Evolutionary conservation across 2,113 vertebrate species (phyloP), one percentile per base, ranked within the genome.

Genomic region (Syngnathus typhle): DNA sequence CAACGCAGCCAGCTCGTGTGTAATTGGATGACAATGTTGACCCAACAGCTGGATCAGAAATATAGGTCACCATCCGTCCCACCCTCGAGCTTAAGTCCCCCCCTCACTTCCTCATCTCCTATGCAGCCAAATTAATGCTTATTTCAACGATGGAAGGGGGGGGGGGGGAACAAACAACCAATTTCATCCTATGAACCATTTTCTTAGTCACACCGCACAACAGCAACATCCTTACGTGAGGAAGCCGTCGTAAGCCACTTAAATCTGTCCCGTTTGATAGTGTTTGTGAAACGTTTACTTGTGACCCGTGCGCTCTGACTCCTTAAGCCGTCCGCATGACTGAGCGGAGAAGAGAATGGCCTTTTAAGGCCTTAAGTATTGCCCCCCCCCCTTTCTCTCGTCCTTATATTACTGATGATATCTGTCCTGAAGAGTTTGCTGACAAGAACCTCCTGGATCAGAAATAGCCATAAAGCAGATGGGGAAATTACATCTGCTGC

Each of bases 361-460:
- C 86, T 90, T 90, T 89, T 87, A 90, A 88, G 88, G 88, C 81
- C 82, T 69, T 83, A 82, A 88, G 89, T 86, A 88, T 87, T 82
- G 88, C 88, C 82, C 80, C 87, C 80, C 86, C 55, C 85, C 83
- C 41, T 43, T 89, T 32, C 27, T 32, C 27, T 32, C 27, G 27
- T 32, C 85, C 85, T 90, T 90, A 87, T 90, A 91, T 89, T 90
- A 90, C 91, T 89, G 88, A 91, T 90, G 86, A 86, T 91, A 92
- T 90, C 90, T 90, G 84, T 82, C 76, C 87, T 74, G 83, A 84
- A 81, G 89, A 88, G 89, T 90, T 89, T 84, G 80, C 86, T 88
- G 89, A 91, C 91, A 89, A 88, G 87, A 88, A 85, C 81, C 85
- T 27, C 76, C 66, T 86, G 89, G 89, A 91, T 91, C 89, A 87